Evolutionary conservation across 1,140 invertebrate species (phyloP), one percentile per base, ranked within the genome.

Genomic region (Lordiphosa mommai): DNA sequence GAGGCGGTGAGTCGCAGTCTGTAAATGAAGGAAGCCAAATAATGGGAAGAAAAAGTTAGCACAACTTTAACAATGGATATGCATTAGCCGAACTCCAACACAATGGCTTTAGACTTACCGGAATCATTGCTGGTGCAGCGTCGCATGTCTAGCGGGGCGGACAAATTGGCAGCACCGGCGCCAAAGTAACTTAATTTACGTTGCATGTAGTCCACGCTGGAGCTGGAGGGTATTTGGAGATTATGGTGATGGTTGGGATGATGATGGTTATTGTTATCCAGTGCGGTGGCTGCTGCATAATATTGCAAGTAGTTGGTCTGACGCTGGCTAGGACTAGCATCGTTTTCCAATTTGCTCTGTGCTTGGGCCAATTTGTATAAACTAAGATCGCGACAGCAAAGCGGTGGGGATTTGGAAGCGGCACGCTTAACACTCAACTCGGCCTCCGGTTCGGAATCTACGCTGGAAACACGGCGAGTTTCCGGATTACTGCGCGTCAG

Each of bases 401-500:
- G 53, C 1, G 68, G 48, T n/a, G 74, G 57, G 0, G 63, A 63
- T 7, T 70, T 80, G 1, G 66, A 68, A 7, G 30, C 16, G 2
- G 60, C 37, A 2, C 68, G 52, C 14, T 9, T 63, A n/a, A n/a
- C 55, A n/a, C 34, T 37, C n/a, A 17, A 17, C n/a, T 41, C 44
- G 9, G 40, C 13, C 30, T 71, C 72, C 4, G 67, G 14, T 1
- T 72, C 84, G 6, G 69, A 68, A 29, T 87, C 80, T 29, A 61
- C 13, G 20, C 69, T 72, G 51, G 84, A 82, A 7, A 80, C 34
- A 4, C 74, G 74, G n/a, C 76, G 72, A 13, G 57, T 29, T 16
- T 58, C 32, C 29, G 63, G 48, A 37, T 85, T 90, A 33, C 86
- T 90, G 57, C 90, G 91, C 30, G 92, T 94, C 48, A 94, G 88